Base-by-base conservation (phyloP, 1,140 invertebrate species). In the Parapsyche elsis region DNA sequence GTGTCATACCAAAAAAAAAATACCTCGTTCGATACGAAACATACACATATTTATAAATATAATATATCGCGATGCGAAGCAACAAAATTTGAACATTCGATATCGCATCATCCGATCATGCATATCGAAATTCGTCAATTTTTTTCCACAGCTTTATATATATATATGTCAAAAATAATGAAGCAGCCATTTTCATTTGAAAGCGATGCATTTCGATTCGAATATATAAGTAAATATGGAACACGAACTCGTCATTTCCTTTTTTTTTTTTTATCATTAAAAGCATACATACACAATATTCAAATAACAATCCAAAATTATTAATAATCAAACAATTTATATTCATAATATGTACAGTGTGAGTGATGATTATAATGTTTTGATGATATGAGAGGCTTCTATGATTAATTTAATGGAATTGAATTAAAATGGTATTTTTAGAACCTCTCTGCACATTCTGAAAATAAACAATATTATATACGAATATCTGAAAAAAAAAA, bases 241-340 rank as follows among this genome's bases (percentile, higher is more conserved):
- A 67, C 21, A 67, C 64, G 64, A 67, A 67, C 21, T 67, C 24
- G 24, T 61, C 57, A 61, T 19, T 19, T 61, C 19, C 9, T 26
- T 67, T 21, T 67, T 61, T 21, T 61, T 67, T 67, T 67, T 26
- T 2, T 38, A 38, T 53, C 49, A 53, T 1, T 53, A 23, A 24
- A 67, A 67, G 64, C 64, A 67, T 67, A 67, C 64, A 67, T 67
- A 67, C 64, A 67, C 64, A 67, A 67, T 67, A 24, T 67, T 23
- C 64, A 67, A 67, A 67, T 67, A 67, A 67, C 64, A 24, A 67
- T 67, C 24, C 64, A 67, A 61, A 53, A 53, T 26, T 53, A 53
- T 5, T 53, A 67, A 67, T 23, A 67, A 24, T 67, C 24, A 19
- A 26, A 23, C 23, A 67, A 26, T 67, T 21, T 67, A 67, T 67